Evolutionary conservation across 2,797 vertebrate genomes (phyloP).

Genomic region (Malurus splendens): DNA sequence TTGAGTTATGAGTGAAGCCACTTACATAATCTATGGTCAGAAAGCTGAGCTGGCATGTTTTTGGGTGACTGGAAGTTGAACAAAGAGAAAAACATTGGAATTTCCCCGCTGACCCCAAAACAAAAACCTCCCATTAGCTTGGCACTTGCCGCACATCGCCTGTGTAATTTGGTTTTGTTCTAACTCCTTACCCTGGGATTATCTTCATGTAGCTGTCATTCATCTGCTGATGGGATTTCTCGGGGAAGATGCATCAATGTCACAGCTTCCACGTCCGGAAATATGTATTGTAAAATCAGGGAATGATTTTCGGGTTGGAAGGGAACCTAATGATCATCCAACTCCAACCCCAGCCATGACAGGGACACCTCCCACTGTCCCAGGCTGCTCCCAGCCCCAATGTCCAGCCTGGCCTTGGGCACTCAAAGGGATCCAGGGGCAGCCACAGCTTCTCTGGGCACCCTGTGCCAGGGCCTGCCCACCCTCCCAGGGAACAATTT

Average conservation of each 20-base stretch:
- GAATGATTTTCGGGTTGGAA: background rate
- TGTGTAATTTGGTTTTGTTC: conserved; percentile 22
- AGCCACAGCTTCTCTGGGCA: background rate
- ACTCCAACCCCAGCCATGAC: accelerated
- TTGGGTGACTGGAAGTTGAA: conserved; percentile 25
- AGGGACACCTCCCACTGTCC: background rate
- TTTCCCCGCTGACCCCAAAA: background rate
- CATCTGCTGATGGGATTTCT: background rate
- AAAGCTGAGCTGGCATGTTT: background rate
- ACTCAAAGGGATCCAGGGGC: background rate
- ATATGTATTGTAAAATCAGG: accelerated
- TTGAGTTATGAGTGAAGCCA: background rate
- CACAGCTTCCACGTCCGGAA: background rate
- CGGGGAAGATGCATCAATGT: background rate
- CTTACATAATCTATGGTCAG: conserved; percentile 1
- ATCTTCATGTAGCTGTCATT: background rate
- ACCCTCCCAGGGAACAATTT: accelerated
- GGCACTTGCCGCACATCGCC: background rate
- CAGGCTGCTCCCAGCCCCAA: background rate
- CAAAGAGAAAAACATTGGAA: background rate
- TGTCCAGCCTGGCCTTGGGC: background rate
- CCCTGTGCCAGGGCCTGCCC: accelerated
- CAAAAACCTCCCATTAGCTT: background rate
- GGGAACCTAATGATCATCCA: accelerated
- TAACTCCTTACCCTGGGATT: background rate